Base-by-base conservation (phyloP, 2,888 invertebrate genomes). In the Apotomis turbidana region DNA sequence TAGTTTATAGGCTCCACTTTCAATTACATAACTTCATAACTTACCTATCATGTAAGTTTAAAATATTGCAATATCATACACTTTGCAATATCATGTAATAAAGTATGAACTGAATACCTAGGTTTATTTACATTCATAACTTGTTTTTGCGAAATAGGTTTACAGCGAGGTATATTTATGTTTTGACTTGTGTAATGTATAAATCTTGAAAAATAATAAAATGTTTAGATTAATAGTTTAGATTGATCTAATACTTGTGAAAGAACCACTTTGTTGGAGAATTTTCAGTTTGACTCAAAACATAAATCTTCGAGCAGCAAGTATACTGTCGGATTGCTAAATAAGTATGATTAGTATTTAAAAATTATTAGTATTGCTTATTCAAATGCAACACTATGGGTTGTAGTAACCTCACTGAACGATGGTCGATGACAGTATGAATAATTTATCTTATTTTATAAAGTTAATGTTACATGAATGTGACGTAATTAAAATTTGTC, bases 321-420 rank as follows among this genome's bases (percentile, higher is more conserved):
- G 6, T 41, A 41, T 1, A 4, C 2, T 41, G 6, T 15, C 15
- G 15, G 15, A 15, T 15, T 15, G 15, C 15, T 15, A 15, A 15
- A 15, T 15, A 15, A 15, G 15, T 15, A 15, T 15, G 15, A 15
- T 15, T 15, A 15, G 27, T 27, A 27, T 27, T 27, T 27, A 27
- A 27, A 27, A 27, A 27, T 1, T 27, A 27, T 12, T 49, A 49
- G 44, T 57, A 67, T 62, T 54, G 60, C 38, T 54, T 54, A 63
- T 44, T 62, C 51, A 68, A 68, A 71, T 71, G 67, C 71, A 62
- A 57, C 54, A 52, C 61, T 61, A 68, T 68, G 62, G 15, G 60
- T 41, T 62, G 51, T 10, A 49, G 61, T 67, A 41, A 13, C 54
- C 41, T 41, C 27, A 27, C 36, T 46, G 12, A 4, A 8, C 9